Evolutionary conservation across 2,113 vertebrate genomes (phyloP), one percentile per base, ranked within the genome.

Genomic region (Otus sunia): DNA sequence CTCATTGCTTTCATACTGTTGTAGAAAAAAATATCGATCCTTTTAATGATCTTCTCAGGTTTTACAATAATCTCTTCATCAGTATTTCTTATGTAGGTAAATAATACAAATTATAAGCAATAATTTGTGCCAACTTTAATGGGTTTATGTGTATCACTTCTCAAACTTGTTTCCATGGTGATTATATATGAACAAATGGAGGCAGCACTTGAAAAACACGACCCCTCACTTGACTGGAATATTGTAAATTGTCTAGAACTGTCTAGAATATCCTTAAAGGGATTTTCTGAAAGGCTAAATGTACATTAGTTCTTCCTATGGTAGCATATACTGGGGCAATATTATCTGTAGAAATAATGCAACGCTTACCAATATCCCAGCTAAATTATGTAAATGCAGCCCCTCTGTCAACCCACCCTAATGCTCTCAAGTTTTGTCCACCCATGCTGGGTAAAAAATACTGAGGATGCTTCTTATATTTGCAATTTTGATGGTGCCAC

Each of bases 141-240:
- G 47, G 15, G 5, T 50, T 76, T 88, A 5, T 55, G 37, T 69
- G 41, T 86, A 63, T 83, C 83, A 34, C 68, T 80, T 84, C 52
- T 53, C 47, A 26, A 62, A 39, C 49, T 78, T 81, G 96, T 97
- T 94, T 95, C 96, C 94, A 94, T 96, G 93, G 96, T 89, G 96
- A 96, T 94, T 88, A 58, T 80, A 75, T 85, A 71, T 22, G 88
- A 88, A 68, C 32, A 55, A 92, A 63, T 56, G 88, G 72, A 92
- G 90, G 41, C 62, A 53, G 36, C 56, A 71, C 75, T 91, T 86
- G 82, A 74, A 74, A 93, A 90, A 49, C 11, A 50, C 14, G 1
- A n/a, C 47, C 52, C 69, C 82, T 92, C 67, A 7, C 69, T 92
- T 68, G 39, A 43, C 77, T 85, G 56, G 27, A 78, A 52, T 64